These are phyloP conservation scores for Callospermophilus lateralis DNA, from an alignment of 2,113 vertebrate genomes.

Conservation along the genomic window DNA sequence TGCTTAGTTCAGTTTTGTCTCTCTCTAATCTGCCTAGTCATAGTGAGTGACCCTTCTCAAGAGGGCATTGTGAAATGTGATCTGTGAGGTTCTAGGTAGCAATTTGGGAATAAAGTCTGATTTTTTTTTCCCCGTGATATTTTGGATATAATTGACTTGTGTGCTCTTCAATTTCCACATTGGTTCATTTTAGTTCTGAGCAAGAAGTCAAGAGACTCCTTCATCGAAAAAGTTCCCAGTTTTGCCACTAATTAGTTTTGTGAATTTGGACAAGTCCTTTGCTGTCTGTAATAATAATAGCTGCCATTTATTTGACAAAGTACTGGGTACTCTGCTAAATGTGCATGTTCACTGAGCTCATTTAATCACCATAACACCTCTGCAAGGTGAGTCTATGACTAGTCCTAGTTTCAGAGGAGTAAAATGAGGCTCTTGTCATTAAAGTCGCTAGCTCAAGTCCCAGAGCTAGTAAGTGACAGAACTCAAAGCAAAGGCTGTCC, in stretches of 20 bases:
- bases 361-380: not conserved
- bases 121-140: not conserved
- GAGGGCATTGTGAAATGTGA: not conserved
- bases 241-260: constrained; percentile 17
- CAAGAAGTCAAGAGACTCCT: not conserved
- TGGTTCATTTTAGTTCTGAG: constrained; percentile 17
- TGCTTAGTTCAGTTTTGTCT: not conserved
- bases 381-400: not conserved
- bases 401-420: not conserved
- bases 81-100: not conserved
- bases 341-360: not conserved
- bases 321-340: not conserved
- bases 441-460: not conserved
- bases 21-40: not conserved
- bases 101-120: not conserved
- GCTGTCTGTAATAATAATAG: not conserved
- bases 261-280: constrained; percentile 30
- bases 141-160: constrained; percentile 16
- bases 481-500: not conserved
- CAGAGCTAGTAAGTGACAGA: not conserved
- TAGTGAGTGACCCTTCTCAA: not conserved
- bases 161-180: constrained; percentile 29
- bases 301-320: not conserved
- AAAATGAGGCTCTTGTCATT: not conserved
- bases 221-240: not conserved